Evolutionary conservation across 2,113 vertebrate genomes (phyloP).

Genomic region (Alces alces): DNA sequence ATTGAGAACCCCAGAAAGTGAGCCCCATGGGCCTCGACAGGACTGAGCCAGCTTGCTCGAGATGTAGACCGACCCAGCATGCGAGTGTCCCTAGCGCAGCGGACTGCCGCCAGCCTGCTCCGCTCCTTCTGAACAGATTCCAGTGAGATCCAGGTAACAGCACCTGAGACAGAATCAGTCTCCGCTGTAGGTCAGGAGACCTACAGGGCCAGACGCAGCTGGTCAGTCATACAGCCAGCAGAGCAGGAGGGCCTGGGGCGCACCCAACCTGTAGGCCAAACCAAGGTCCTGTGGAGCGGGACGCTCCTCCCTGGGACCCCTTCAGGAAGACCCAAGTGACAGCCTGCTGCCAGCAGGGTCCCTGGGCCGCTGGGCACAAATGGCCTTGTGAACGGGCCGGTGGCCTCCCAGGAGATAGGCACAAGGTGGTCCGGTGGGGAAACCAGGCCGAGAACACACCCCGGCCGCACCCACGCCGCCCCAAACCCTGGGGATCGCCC

Average conservation of each 20-base stretch:
- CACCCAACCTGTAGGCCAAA: neutral
- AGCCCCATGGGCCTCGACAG: accelerated
- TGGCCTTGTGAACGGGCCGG: neutral
- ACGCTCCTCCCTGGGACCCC: neutral
- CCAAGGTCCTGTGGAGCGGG: neutral
- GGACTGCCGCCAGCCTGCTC: accelerated
- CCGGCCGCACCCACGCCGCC: neutral
- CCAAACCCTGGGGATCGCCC: neutral
- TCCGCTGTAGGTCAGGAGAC: neutral
- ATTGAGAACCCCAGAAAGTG: neutral
- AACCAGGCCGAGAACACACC: neutral
- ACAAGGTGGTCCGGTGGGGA: neutral
- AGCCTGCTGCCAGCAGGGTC: accelerated
- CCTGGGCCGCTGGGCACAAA: neutral
- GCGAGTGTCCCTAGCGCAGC: accelerated
- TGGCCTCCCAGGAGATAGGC: neutral
- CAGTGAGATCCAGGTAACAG: neutral
- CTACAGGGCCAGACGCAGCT: neutral
- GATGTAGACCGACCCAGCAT: neutral
- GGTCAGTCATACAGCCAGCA: accelerated
- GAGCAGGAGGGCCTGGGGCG: neutral
- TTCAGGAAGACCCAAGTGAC: accelerated
- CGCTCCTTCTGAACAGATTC: accelerated
- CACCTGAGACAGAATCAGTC: accelerated
- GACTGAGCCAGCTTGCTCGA: accelerated